Evolutionary conservation across 2,113 vertebrate genomes (phyloP).

Genomic region (Oryzias curvinotus): DNA sequence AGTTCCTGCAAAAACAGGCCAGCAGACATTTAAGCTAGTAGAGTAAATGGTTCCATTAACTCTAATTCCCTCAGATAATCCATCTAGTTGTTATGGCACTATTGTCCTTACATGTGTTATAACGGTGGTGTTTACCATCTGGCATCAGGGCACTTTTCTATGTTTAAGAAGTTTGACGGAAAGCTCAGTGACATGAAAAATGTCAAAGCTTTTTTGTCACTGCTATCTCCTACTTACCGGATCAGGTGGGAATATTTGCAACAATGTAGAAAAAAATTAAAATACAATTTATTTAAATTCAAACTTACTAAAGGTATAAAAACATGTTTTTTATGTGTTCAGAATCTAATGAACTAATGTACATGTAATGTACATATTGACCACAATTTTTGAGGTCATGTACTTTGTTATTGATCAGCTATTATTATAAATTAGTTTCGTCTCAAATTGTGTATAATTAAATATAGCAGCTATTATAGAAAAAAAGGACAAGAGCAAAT

Average conservation of each 20-base stretch:
- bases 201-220: neutral
- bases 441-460: no score
- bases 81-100: slow-evolving; percentile 6
- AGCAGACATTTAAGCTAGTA: slow-evolving; percentile 46
- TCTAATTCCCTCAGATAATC: slow-evolving; percentile 62
- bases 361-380: no score
- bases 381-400: no score
- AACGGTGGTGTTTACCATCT: slow-evolving; percentile 29
- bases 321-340: no score
- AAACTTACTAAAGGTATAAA: no score
- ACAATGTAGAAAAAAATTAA: no score
- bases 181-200: neutral
- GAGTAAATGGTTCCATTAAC: slow-evolving; percentile 55
- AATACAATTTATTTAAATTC: no score
- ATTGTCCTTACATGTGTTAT: slow-evolving; percentile 26
- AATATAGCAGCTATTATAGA: no score
- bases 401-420: no score
- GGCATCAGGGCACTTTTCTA: slow-evolving; percentile 16
- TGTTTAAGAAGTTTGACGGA: neutral
- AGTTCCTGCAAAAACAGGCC: slow-evolving; percentile 38
- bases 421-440: no score
- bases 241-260: neutral
- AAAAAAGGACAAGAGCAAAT: no score
- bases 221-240: neutral
- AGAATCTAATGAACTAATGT: no score